These are phyloP conservation scores for Rhinella marina DNA, from an alignment of 2,797 vertebrate species.

Conservation along the genomic window DNA sequence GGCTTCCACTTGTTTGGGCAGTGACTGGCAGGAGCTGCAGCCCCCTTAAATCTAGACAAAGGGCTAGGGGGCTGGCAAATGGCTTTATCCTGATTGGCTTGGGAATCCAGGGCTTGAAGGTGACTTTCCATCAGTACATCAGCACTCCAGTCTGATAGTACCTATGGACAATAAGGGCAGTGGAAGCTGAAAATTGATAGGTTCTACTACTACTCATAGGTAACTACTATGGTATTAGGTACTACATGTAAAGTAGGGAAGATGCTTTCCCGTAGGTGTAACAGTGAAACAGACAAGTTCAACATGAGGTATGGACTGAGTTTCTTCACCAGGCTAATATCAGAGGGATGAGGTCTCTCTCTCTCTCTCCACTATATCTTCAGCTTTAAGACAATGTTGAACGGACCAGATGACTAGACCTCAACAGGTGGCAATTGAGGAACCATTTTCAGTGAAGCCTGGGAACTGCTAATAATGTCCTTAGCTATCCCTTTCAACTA, in stretches of 20 bases:
- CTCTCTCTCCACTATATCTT: neutral
- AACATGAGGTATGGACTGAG: neutral
- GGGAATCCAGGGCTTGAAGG: conserved; percentile 26
- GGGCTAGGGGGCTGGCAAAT: conserved; percentile 43
- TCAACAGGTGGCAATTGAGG: neutral
- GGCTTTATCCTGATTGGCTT: conserved; percentile 62
- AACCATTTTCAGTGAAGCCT: neutral
- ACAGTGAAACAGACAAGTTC: neutral
- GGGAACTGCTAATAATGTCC: neutral
- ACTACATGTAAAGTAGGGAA: neutral
- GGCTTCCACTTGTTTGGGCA: conserved; percentile 4
- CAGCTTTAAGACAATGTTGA: neutral
- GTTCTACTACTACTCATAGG: neutral
- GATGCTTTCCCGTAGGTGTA: neutral
- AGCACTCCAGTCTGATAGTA: neutral
- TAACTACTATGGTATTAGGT: neutral
- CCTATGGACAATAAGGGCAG: conserved; percentile 44
- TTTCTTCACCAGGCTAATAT: neutral
- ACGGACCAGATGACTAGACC: neutral
- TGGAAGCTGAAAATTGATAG: conserved; percentile 42
- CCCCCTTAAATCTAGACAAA: conserved; percentile 25
- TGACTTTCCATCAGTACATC: conserved; percentile 1
- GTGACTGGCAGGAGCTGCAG: conserved; percentile 38
- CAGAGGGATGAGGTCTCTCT: neutral
- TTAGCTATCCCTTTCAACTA: neutral